Percentiles rank a stretch among this genome's conserved stretches.
Evolutionary conservation across 2,797 vertebrate genomes (phyloP).

Genomic region (Falco novaeseelandiae): DNA sequence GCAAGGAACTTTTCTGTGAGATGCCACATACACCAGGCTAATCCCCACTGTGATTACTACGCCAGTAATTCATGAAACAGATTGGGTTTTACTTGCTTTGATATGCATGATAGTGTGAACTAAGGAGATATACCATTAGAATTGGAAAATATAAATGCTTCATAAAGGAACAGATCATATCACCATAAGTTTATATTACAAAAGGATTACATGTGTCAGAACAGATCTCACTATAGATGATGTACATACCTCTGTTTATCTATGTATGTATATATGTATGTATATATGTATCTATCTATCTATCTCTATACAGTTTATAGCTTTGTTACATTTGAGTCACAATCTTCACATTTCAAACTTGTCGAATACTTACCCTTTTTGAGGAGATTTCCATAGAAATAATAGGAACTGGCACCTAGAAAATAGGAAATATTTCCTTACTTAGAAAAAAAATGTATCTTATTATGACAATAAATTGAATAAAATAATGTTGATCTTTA

Average conservation of each 20-base stretch:
- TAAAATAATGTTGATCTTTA: neutral
- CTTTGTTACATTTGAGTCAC: neutral
- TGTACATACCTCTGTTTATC: neutral
- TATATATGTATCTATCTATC: too few species aligned
- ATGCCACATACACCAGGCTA: neutral
- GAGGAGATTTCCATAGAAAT: conserved; percentile 92
- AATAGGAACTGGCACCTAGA: conserved; percentile 87
- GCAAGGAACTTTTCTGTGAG: neutral
- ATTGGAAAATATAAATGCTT: neutral
- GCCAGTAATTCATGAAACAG: neutral
- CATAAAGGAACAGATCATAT: neutral
- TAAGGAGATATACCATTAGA: neutral
- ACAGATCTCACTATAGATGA: neutral
- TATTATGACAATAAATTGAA: neutral
- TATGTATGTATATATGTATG: neutral
- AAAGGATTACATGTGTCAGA: neutral
- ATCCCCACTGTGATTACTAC: neutral
- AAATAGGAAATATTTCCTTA: conserved; percentile 21
- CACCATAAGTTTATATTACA: neutral
- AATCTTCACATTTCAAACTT: neutral
- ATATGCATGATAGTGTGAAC: neutral
- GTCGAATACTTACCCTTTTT: conserved; percentile 86
- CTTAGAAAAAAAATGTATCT: neutral
- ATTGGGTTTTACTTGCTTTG: neutral
- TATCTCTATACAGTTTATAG: neutral